Evolutionary conservation across 2,888 invertebrate genomes (phyloP).

Genomic region (Schrankia costaestrigalis): DNA sequence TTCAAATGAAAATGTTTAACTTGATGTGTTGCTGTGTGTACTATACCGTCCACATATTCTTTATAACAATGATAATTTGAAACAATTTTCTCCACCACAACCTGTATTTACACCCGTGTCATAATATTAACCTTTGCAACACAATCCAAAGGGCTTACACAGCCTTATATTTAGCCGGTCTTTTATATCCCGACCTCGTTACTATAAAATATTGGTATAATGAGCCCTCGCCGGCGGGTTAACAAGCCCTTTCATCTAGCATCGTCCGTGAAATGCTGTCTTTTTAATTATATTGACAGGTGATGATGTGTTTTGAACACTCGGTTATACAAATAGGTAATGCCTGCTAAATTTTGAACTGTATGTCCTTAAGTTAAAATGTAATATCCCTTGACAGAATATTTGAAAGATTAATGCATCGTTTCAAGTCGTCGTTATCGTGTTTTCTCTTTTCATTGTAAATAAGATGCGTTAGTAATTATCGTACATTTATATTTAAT

Average conservation of each 20-base stretch:
- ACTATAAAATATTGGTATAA: slow-evolving; percentile 61
- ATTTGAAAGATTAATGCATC: too few relatives aligned
- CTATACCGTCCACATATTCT: slow-evolving; percentile 17
- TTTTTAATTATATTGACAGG: slow-evolving; percentile 68
- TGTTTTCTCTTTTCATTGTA: slow-evolving; percentile 32
- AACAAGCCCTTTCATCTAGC: slow-evolving; percentile 64
- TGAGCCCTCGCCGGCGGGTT: slow-evolving; percentile 52
- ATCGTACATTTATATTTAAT: slow-evolving; percentile 27
- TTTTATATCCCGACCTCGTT: slow-evolving; percentile 44
- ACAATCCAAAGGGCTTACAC: slow-evolving; percentile 7
- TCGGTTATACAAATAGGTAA: slow-evolving; percentile 5
- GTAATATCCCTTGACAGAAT: not conserved
- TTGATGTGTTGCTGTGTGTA: too few relatives aligned
- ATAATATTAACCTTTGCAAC: slow-evolving; percentile 34
- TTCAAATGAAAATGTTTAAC: too few relatives aligned
- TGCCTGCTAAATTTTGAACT: slow-evolving; percentile 3
- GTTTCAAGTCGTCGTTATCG: slow-evolving; percentile 20
- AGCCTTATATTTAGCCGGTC: slow-evolving; percentile 30
- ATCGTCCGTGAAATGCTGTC: slow-evolving; percentile 48
- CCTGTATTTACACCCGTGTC: slow-evolving; percentile 22
- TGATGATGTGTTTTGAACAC: slow-evolving; percentile 41
- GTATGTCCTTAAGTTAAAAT: slow-evolving; percentile 5
- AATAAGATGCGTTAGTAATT: slow-evolving; percentile 20
- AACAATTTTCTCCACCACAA: slow-evolving; percentile 23
- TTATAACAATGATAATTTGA: slow-evolving; percentile 21